These are phyloP conservation scores for Yoshiicerus persimilis DNA, from an alignment of 1,140 invertebrate genomes.

Conservation along the genomic window DNA sequence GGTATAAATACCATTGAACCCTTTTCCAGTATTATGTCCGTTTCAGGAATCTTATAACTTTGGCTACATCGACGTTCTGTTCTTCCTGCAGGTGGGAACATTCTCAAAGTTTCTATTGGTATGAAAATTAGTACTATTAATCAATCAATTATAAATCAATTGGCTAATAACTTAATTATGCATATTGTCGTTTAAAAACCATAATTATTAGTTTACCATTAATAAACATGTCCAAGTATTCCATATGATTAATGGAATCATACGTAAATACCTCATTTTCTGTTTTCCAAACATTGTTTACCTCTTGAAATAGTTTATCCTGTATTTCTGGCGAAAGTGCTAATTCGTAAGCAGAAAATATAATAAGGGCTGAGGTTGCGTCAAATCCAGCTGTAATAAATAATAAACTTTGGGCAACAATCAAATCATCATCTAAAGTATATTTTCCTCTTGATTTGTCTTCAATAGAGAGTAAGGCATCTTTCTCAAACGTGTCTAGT, in stretches of 20 bases:
- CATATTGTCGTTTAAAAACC: background rate
- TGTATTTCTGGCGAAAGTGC: conserved; percentile 56
- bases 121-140: too few relatives aligned
- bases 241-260: conserved; percentile 38
- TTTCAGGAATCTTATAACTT: conserved; percentile 58
- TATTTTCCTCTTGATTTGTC: background rate
- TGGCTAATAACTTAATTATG: background rate
- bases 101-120: conserved; percentile 58
- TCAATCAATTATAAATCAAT: too few relatives aligned
- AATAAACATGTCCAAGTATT: conserved; percentile 47
- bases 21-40: conserved; percentile 55
- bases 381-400: conserved; percentile 57
- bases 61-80: conserved; percentile 59
- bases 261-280: conserved; percentile 43
- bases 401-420: conserved; percentile 46
- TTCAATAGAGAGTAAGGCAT: conserved; percentile 25
- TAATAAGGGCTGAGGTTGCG: conserved; percentile 55
- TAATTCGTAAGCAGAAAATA: conserved; percentile 53
- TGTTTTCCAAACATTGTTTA: conserved; percentile 20
- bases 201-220: conserved; percentile 1
- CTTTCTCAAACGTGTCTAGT: conserved; percentile 29
- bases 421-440: conserved; percentile 19
- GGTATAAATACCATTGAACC: conserved; percentile 55
- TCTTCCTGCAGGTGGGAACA: conserved; percentile 58
- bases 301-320: conserved; percentile 38